Conservation (phyloP, 1,140 invertebrate genomes). For the Sarcophaga peregrina region DNA sequence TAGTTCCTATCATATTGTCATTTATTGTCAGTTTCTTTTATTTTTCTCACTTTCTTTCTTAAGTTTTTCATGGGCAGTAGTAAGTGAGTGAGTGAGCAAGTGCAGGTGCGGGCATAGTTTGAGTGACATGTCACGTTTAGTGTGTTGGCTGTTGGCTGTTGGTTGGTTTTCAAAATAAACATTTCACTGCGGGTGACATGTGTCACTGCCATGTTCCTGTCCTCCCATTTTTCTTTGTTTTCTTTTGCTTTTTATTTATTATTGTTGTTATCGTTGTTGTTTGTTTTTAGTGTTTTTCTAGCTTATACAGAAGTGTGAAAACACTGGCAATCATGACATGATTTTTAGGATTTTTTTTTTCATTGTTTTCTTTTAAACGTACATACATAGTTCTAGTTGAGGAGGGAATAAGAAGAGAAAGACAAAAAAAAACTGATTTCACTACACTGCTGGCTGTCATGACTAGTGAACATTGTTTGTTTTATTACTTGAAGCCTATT, state of each 20-base stretch:
- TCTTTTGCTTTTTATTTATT: not conserved
- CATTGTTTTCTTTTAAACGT: no score
- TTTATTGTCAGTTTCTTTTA: no score
- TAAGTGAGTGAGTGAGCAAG: no score
- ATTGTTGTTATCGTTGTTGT: not conserved
- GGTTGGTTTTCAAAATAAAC: constrained; percentile 7
- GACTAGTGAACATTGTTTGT: not conserved
- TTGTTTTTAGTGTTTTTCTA: not conserved
- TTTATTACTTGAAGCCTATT: not conserved
- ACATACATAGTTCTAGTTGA: not conserved
- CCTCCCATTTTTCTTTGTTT: no score
- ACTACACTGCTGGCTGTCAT: not conserved
- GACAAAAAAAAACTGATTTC: not conserved
- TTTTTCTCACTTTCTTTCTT: no score
- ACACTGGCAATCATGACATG: not conserved
- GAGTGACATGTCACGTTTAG: not conserved
- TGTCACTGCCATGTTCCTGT: not conserved
- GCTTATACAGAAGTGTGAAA: not conserved
- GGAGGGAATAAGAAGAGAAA: not conserved
- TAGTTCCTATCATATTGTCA: no score
- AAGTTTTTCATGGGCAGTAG: no score
- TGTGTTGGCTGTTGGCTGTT: not conserved
- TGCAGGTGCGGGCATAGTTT: no score
- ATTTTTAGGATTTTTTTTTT: not conserved
- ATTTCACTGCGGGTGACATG: not conserved